Conservation (phyloP, 2,888 invertebrate species). For the Epinotia nisella region DNA sequence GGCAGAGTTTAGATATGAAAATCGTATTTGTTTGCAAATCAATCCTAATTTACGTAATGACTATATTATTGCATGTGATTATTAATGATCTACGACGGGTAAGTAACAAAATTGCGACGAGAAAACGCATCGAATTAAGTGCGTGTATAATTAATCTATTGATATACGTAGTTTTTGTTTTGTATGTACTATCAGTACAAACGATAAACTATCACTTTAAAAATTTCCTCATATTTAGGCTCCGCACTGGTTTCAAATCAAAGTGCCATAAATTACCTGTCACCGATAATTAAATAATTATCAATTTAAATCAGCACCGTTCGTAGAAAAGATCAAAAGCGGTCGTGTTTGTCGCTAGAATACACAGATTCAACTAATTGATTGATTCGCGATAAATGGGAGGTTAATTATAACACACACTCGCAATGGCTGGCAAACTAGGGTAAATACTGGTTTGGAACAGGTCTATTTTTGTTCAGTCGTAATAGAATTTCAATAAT, state of each 20-base stretch:
- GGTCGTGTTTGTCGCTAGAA: not conserved
- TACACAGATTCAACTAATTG: conserved; percentile 1
- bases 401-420: not conserved
- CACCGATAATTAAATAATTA: not conserved
- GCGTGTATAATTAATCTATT: no score
- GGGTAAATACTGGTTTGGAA: not conserved
- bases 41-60: not conserved
- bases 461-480: no score
- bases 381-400: not conserved
- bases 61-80: no score
- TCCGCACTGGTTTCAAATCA: not conserved
- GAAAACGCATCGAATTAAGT: no score
- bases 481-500: no score
- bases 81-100: no score
- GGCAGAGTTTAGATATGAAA: not conserved
- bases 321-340: not conserved
- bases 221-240: not conserved
- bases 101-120: no score
- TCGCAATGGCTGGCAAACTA: not conserved
- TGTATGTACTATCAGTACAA: no score
- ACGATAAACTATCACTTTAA: no score
- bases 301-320: not conserved
- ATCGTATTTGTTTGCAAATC: not conserved
- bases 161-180: no score
- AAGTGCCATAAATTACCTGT: not conserved